Conservation (phyloP, 1,140 invertebrate species). For the Dendrolimus punctatus region DNA sequence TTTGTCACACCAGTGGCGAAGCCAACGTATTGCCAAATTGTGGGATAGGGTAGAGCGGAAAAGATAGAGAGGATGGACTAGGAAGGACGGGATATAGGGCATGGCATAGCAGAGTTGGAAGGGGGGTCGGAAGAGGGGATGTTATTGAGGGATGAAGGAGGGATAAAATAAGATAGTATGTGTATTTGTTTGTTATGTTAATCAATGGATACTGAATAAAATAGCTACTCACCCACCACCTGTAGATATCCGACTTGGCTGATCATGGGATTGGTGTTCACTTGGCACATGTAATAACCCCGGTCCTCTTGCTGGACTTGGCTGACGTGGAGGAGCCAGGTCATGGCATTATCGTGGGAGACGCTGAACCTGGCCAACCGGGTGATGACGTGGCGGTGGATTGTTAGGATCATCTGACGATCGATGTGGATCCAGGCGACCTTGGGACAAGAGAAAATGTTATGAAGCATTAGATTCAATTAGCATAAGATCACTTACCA, state of each 20-base stretch:
- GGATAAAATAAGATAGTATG: too few relatives aligned
- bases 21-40: too few relatives aligned
- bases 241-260: slow-evolving; percentile 94
- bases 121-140: too few relatives aligned
- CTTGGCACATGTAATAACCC: slow-evolving; percentile 94
- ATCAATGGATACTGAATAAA: slow-evolving; percentile 4
- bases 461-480: too few relatives aligned
- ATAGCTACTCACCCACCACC: slow-evolving; percentile 87
- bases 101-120: too few relatives aligned
- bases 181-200: too few relatives aligned
- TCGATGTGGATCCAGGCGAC: slow-evolving; percentile 96
- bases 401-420: slow-evolving; percentile 93
- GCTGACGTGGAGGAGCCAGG: slow-evolving; percentile 90
- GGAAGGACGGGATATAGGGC: too few relatives aligned
- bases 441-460: slow-evolving; percentile 62
- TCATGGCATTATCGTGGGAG: slow-evolving; percentile 92
- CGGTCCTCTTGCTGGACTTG: slow-evolving; percentile 91
- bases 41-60: too few relatives aligned
- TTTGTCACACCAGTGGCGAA: too few relatives aligned
- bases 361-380: slow-evolving; percentile 90
- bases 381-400: slow-evolving; percentile 92
- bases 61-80: too few relatives aligned
- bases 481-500: too few relatives aligned
- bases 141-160: too few relatives aligned
- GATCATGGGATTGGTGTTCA: slow-evolving; percentile 97